Base-by-base conservation (phyloP, 2,888 invertebrate genomes). In the Dendrolimus houi region DNA sequence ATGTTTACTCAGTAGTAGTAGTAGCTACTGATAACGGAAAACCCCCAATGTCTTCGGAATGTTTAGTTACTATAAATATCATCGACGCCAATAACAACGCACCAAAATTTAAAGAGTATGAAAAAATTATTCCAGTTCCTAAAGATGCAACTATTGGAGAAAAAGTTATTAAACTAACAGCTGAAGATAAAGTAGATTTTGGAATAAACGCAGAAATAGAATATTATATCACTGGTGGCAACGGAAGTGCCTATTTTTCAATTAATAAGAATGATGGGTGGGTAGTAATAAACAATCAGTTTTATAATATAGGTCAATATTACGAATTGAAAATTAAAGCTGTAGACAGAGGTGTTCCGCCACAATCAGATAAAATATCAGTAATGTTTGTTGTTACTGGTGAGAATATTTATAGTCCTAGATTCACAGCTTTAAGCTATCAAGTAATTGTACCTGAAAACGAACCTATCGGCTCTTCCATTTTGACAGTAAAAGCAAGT, bases 21-120 rank as follows among this genome's bases (percentile, higher is more conserved):
- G 86, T 98, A 1, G 98, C 98, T 0, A 97, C 96, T 0, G 98
- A 99, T 81, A 97, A 97, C 73, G 99, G 98, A 0, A 98, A 97
- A 78, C 98, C 98, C 1, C 97, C 98, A 0, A 94, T 98, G 93
- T 97, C 97, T 47, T 96, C 97, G 0, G 97, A 96, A 81, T 95
- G 96, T 67, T 87, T 95, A 47, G 95, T 98, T 0, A 95, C 95
- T 54, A 94, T 98, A 41, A 97, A 96, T 74, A 94, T 98, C 0
- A 96, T 97, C 0, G 97, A 98, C 79, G 96, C 97, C 7, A 98
- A 98, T 78, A 97, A 98, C 76, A 96, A 97, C 78, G 93, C 96
- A 8, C 98, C 98, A 0, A 93, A 93, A 72, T 98, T 98, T 75
- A 94, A 94, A 66, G 88, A 94, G 55, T 84, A 93, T 53, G 93